Evolutionary conservation across 2,888 invertebrate species (phyloP), one percentile per base, ranked within the genome.

Genomic region (Meghimatium bilineatum): DNA sequence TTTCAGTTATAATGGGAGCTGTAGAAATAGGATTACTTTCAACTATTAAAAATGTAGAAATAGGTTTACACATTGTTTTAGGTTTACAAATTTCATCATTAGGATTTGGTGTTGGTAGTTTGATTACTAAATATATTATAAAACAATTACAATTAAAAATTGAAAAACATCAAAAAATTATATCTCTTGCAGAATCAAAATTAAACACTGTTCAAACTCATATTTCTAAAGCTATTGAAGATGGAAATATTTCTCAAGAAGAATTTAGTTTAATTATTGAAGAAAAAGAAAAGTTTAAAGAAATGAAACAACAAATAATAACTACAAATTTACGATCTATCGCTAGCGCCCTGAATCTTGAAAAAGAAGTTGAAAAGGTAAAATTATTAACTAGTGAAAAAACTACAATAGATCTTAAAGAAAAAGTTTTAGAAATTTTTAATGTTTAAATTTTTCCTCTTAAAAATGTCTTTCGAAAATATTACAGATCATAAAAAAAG

Each of bases 1-100:
- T 5, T 38, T 38, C 71, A 23, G 44, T 72, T 49, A 29, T 14
- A 17, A 49, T 74, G 44, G 72, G 72, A 49, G 44, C 49, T 49
- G 29, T 49, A 74, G 72, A 49, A 49, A 49, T 74, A n/a, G 44
- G 72, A 49, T 74, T 74, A 74, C 44, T 74, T 49, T 49, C 72
- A 44, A 49, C 72, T 14, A 56, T 74, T 17, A 44, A 49, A 49
- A n/a, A 49, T 29, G 49, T 8, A 74, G 44, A 44, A 44, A 74
- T n/a, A n/a, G n/a, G n/a, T n/a, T n/a, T n/a, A n/a, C n/a, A n/a
- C n/a, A n/a, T 49, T 29, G 72, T 74, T 74, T 74, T 74, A 74
- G 72, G 72, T n/a, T 49, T 74, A 49, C 44, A 74, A 74, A 74
- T 74, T 74, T n/a, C 72, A 20, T 44, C 72, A 74, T 74, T 74